Base-by-base conservation (phyloP, 2,113 vertebrate genomes). In the Aplodontia rufa region DNA sequence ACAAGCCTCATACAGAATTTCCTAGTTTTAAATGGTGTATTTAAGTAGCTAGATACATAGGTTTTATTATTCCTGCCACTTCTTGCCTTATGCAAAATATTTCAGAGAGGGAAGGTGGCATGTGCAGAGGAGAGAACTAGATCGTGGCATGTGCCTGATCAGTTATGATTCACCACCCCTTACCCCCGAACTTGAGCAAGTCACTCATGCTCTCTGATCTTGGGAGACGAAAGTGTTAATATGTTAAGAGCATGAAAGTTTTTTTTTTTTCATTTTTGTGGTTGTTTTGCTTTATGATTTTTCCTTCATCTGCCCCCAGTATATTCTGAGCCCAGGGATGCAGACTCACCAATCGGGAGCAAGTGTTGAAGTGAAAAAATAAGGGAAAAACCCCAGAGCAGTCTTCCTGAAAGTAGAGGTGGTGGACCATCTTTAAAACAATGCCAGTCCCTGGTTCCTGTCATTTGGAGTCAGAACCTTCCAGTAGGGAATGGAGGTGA, bases 391-490 rank as follows among this genome's bases (percentile, higher is more conserved):
- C 2, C 24, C 2, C 3, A 71, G 26, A 79, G 19, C 16, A 47
- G 24, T 51, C 40, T 76, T 76, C 62, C 30, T 79, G 74, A 45
- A 90, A 62, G 32, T 60, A 58, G 2, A 55, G 20, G 69, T 20
- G 32, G 3, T 58, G 16, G 32, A 35, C 35, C 58, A 1, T 76
- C 22, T 91, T 82, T 79, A 53, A 88, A 90, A 68, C 40, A 88
- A 35, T 42, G 28, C 3, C 30, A 90, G 69, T 72, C 11, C 30
- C 35, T 87, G 19, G 37, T 4, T 20, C 16, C 60, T 93, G 40
- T 93, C 17, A 58, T 93, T 95, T 91, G 6, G 9, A 89, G 37
- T 74, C 17, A 75, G 55, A 95, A 89, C 86, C 92, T 94, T 94
- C 80, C 91, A 55, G 53, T 30, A 87, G 53, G 28, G 20, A 4